Percentiles rank a stretch among this genome's conserved stretches.
phyloP scores from a whole-genome alignment of 2,888 invertebrate genomes.

The Eretmocerus hayati region DNA sequence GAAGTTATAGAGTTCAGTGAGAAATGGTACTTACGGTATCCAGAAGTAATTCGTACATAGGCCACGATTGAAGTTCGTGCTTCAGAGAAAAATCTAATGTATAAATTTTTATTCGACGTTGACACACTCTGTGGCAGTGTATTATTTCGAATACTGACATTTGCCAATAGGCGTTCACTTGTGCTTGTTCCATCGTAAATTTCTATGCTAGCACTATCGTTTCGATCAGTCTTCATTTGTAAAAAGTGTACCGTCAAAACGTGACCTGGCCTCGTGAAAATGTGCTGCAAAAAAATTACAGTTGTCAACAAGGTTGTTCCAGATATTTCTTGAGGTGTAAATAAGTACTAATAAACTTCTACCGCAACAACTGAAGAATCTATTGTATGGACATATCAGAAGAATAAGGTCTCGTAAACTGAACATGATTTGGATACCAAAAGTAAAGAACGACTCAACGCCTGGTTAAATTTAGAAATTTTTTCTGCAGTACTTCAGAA shows the following conservation, averaged over 20 bases:
- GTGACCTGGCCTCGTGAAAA: slow-evolving; percentile 70
- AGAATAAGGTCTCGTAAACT: too few species aligned
- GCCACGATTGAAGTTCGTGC: slow-evolving; percentile 66
- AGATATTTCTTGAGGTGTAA: too few species aligned
- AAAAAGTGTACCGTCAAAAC: slow-evolving; percentile 81
- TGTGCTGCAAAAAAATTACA: slow-evolving; percentile 57
- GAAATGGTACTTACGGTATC: slow-evolving; percentile 56
- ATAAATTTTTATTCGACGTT: slow-evolving; percentile 72
- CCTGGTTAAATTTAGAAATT: too few species aligned
- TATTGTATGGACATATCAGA: too few species aligned
- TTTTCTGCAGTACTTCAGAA: too few species aligned
- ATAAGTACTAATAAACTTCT: too few species aligned
- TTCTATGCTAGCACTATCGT: slow-evolving; percentile 67
- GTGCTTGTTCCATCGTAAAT: slow-evolving; percentile 72
- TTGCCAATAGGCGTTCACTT: slow-evolving; percentile 63
- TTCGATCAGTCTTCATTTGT: slow-evolving; percentile 69
- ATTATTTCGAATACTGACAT: slow-evolving; percentile 70
- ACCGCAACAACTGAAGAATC: too few species aligned
- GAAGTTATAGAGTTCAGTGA: neutral
- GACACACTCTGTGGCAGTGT: slow-evolving; percentile 86
- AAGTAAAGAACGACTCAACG: too few species aligned
- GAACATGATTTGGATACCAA: too few species aligned
- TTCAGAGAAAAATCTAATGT: slow-evolving; percentile 70
- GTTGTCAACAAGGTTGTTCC: too few species aligned
- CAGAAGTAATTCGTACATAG: slow-evolving; percentile 72